Evolutionary conservation across 2,888 invertebrate genomes (phyloP).

Genomic region (Prenolepis imparis): DNA sequence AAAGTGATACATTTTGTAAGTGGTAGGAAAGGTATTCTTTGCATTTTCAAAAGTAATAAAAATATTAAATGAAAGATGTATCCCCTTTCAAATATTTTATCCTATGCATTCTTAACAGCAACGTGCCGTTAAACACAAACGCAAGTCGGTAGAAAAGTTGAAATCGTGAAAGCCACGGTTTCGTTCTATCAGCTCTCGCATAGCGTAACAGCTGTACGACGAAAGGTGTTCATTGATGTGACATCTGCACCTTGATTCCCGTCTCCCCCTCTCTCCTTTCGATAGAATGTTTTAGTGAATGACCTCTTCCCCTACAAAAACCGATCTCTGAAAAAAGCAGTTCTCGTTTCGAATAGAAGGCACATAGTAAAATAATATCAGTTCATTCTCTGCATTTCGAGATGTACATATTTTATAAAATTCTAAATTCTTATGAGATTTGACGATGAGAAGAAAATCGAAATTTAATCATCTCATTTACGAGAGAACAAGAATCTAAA

Average conservation of each 20-base stretch:
- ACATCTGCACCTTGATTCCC: slow-evolving; percentile 74
- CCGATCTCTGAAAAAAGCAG: slow-evolving; percentile 54
- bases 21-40: background rate
- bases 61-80: background rate
- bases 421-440: background rate
- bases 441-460: background rate
- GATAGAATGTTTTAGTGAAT: slow-evolving; percentile 66
- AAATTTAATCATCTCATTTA: background rate
- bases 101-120: background rate
- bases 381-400: background rate
- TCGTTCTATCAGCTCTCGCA: slow-evolving; percentile 46
- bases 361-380: slow-evolving; percentile 12
- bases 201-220: slow-evolving; percentile 73
- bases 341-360: slow-evolving; percentile 11
- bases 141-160: slow-evolving; percentile 21
- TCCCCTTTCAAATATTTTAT: background rate
- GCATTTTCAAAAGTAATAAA: background rate
- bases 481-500: background rate
- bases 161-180: slow-evolving; percentile 32
- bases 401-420: background rate
- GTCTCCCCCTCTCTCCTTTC: slow-evolving; percentile 14
- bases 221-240: slow-evolving; percentile 75
- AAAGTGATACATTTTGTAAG: background rate
- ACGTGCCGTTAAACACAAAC: slow-evolving; percentile 5
- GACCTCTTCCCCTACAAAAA: slow-evolving; percentile 43